Evolutionary conservation across 2,888 invertebrate genomes (phyloP), one percentile per base, ranked within the genome.

Genomic region (Drosophila suboccidentalis): DNA sequence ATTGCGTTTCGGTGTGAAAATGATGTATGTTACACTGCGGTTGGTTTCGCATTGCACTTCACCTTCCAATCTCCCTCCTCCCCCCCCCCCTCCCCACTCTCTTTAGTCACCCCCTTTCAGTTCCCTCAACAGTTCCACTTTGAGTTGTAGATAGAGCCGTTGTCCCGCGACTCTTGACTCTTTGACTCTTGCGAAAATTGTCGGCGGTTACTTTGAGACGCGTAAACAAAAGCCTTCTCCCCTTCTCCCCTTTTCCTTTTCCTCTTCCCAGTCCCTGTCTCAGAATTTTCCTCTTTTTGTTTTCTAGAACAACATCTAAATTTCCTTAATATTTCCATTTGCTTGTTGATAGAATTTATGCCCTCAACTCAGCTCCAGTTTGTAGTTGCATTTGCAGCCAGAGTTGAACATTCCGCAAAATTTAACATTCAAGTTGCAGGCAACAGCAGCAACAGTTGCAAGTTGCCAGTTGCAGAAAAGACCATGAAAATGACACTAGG

Each of bases 1-100:
- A 80, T 75, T 81, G 84, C 80, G 50, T 81, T 89, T 84, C 76
- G 80, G 87, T 87, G 87, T 89, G 87, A 87, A 87, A 89, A 89
- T 87, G 87, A 87, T 87, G 89, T 85, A 87, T 87, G 89, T 75
- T 82, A 69, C 89, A 76, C 85, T 87, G 86, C 85, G 86, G 86
- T 87, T 89, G 89, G 89, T 84, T 87, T 85, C 85, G 65, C 79
- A 78, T 76, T 76, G 66, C 73, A 60, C 32, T 57, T 44, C 36
- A 26, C 55, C 53, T 41, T 41, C 34, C 11, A 43, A n/a, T 34
- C 29, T 5, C 9, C 43, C 17, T 10, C 54, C 4, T 17, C 17
- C 43, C 9, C n/a, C 26, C 32, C 11, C 49, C 11, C 3, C 36
- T 6, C 6, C 13, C 17, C 19, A n/a, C 15, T 10, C 44, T 17